Evolutionary conservation across 2,888 invertebrate genomes (phyloP), one percentile per base, ranked within the genome.

Genomic region (Eristalinus aeneus): DNA sequence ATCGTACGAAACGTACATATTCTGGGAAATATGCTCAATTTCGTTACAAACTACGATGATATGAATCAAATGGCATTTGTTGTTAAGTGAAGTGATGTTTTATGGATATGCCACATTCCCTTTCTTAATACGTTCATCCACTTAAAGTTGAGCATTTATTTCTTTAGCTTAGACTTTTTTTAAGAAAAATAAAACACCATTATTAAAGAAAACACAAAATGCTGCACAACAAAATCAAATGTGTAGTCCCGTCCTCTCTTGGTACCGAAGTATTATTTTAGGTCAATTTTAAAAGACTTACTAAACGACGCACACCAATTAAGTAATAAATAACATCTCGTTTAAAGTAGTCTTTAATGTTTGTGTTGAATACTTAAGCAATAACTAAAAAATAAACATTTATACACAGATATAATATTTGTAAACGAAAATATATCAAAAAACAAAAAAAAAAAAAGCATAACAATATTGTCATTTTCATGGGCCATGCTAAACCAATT

Each of bases 401-500:
- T 46, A 39, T 1, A 39, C 3, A 16, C 16, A n/a, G 2, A 5
- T 4, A 16, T 39, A 16, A 36, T 39, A 39, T 39, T 39, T 39
- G n/a, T 1, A 10, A 39, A 12, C 36, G 36, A 11, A 11, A 12
- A 12, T 39, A 39, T 12, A 39, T 39, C n/a, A 12, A 11, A 12
- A 36, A 12, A 8, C 36, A 39, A 10, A 39, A 12, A n/a, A 12
- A 39, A n/a, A 46, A n/a, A 12, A 12, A n/a, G 8, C n/a, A 46
- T 16, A 39, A 12, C n/a, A 16, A 46, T 16, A 46, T n/a, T 16
- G 68, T 76, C 58, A 73, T 46, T 72, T 61, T 31, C 10, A 20
- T 16, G 46, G 22, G 68, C 81, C 58, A 73, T 16, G 5, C 76
- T 80, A 34, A 75, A 27, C 2, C 11, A 64, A 39, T 6, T 16